phyloP scores from a whole-genome alignment of 2,888 invertebrate genomes.

The Xylophagus ater region DNA sequence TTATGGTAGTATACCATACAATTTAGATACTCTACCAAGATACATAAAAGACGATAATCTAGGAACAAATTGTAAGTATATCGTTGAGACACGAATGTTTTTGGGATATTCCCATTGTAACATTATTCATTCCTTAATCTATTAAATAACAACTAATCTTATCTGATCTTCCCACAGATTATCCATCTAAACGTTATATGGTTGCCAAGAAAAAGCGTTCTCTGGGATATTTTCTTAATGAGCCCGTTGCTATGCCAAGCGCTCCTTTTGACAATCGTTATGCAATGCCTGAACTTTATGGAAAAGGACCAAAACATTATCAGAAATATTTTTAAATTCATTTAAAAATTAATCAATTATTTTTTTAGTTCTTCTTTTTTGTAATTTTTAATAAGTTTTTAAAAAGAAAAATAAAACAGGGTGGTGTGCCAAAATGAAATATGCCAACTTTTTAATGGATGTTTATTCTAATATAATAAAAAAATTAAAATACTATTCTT shows the following conservation, averaged over 20 bases:
- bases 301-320: conserved; percentile 9
- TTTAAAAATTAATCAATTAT: no score
- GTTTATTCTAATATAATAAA: no score
- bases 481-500: no score
- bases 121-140: no score
- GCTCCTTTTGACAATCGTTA: conserved; percentile 3
- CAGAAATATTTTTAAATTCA: conserved; percentile 8
- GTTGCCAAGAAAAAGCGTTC: conserved; percentile 38
- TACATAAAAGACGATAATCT: conserved; percentile 33
- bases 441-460: no score
- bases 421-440: conserved; percentile 13
- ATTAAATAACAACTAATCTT: background rate
- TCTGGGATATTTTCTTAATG: conserved; percentile 26
- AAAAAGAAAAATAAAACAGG: background rate
- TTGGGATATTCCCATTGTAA: no score
- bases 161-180: conserved; percentile 21
- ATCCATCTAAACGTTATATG: conserved; percentile 34
- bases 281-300: conserved; percentile 2
- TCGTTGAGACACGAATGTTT: no score
- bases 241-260: conserved; percentile 15
- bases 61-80: conserved; percentile 29
- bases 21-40: conserved; percentile 30
- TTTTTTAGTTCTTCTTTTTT: background rate
- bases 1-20: conserved; percentile 33
- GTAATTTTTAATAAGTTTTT: background rate